Evolutionary conservation across 2,797 vertebrate species (phyloP).

Genomic region (Fundulus diaphanus): DNA sequence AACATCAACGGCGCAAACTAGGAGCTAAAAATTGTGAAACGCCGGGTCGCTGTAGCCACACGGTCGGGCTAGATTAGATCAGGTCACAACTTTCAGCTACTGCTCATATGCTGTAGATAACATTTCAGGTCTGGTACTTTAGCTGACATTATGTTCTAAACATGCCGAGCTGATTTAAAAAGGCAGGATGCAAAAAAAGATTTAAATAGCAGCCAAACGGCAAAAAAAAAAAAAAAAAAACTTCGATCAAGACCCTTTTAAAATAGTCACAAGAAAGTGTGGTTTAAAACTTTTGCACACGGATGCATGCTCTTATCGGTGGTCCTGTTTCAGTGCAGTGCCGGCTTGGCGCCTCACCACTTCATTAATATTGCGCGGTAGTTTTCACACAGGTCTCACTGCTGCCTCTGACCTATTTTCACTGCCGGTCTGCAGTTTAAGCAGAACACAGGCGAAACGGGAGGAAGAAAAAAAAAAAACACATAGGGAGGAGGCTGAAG

Average conservation of each 20-base stretch:
- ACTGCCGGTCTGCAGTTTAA: slow-evolving; percentile 67
- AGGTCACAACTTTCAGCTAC: not conserved
- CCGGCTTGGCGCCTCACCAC: slow-evolving; percentile 62
- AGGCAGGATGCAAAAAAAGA: not conserved
- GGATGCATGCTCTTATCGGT: slow-evolving; percentile 8
- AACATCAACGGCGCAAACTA: slow-evolving; percentile 9
- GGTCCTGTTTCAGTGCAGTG: slow-evolving; percentile 36
- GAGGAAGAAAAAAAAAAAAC: slow-evolving; percentile 1
- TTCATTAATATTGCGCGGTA: slow-evolving; percentile 76
- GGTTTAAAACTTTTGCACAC: not conserved
- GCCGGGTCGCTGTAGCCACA: not conserved
- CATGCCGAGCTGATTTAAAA: not conserved
- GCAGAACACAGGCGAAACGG: slow-evolving; percentile 53
- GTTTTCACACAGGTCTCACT: slow-evolving; percentile 69
- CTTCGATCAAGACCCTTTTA: not conserved
- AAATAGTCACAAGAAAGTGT: too few species aligned
- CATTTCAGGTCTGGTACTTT: not conserved
- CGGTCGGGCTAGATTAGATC: not conserved
- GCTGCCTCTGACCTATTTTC: slow-evolving; percentile 80
- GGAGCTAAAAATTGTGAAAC: not conserved
- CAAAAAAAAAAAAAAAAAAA: not conserved
- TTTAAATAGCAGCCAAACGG: not conserved
- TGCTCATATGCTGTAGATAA: not conserved
- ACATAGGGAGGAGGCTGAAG: slow-evolving; percentile 15
- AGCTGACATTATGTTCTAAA: not conserved